Evolutionary conservation across 2,113 vertebrate genomes (phyloP).

Genomic region (Pachyramphus minor): DNA sequence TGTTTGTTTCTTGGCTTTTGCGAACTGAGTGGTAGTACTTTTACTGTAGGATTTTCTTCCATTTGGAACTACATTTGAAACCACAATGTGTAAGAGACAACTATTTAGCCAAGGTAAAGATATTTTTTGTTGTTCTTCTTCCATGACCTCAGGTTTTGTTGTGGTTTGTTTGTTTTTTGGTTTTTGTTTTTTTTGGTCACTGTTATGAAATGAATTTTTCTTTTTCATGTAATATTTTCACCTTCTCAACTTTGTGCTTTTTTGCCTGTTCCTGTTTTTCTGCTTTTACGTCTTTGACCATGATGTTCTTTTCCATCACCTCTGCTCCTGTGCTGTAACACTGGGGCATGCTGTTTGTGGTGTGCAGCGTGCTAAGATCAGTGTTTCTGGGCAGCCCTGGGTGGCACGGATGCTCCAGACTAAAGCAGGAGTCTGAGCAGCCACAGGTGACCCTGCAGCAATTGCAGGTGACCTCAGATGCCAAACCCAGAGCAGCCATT

Average conservation of each 20-base stretch:
- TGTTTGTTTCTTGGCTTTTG: background rate
- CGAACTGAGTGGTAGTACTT: background rate
- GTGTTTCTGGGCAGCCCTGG: rapidly evolving
- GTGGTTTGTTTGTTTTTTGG: no score
- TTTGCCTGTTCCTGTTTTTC: background rate
- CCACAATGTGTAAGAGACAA: background rate
- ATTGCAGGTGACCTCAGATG: rapidly evolving
- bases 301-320: rapidly evolving
- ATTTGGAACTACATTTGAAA: no score
- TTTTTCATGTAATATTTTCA: background rate
- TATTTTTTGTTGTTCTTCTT: background rate
- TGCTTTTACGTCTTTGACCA: background rate
- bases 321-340: background rate
- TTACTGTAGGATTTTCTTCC: background rate
- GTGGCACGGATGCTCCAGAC: background rate
- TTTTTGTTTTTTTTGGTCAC: background rate
- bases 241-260: background rate
- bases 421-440: rapidly evolving
- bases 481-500: background rate
- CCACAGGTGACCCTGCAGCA: background rate
- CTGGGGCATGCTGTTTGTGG: rapidly evolving
- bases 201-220: background rate
- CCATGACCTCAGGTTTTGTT: background rate
- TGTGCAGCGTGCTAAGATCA: rapidly evolving
- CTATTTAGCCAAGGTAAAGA: background rate